phyloP scores from a whole-genome alignment of 2,888 invertebrate species.

The Ochropleura plecta region DNA sequence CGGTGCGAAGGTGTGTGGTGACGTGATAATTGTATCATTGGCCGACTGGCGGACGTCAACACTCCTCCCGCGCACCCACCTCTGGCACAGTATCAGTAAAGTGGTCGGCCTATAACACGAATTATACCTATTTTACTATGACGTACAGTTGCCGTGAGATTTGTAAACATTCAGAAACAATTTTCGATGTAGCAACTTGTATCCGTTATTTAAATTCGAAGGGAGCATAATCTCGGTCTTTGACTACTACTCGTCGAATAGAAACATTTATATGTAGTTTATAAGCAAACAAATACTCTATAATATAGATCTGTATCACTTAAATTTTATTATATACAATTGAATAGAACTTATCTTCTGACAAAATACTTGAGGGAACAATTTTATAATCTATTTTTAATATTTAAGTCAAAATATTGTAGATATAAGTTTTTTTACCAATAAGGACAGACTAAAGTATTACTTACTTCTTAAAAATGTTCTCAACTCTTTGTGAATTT shows the following conservation, averaged over 20 bases:
- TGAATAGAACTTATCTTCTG: background rate
- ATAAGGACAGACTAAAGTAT: background rate
- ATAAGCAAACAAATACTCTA: background rate
- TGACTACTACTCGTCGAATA: background rate
- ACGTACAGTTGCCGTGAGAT: background rate
- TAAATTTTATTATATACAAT: background rate
- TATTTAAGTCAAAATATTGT: background rate
- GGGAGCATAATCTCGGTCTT: slow-evolving; percentile 14
- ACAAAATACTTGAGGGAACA: slow-evolving; percentile 21
- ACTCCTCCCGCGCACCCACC: no score
- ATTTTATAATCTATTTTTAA: slow-evolving; percentile 16
- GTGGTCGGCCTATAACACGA: background rate
- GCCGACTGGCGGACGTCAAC: no score
- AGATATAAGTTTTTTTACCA: slow-evolving; percentile 16
- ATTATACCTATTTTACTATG: background rate
- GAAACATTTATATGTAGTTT: background rate
- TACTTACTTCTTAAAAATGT: background rate
- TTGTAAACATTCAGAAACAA: background rate
- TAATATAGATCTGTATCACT: background rate
- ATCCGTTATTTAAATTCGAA: background rate
- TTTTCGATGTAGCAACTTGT: background rate
- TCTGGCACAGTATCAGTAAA: no score
- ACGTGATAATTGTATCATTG: no score
- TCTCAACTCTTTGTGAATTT: background rate
- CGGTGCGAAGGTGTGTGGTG: no score